A percentile compares a stretch with the other conserved stretches of the same genome.
These are phyloP conservation scores for Drosophila aldrichi DNA, from an alignment of 2,888 invertebrate species.

Conservation along the genomic window DNA sequence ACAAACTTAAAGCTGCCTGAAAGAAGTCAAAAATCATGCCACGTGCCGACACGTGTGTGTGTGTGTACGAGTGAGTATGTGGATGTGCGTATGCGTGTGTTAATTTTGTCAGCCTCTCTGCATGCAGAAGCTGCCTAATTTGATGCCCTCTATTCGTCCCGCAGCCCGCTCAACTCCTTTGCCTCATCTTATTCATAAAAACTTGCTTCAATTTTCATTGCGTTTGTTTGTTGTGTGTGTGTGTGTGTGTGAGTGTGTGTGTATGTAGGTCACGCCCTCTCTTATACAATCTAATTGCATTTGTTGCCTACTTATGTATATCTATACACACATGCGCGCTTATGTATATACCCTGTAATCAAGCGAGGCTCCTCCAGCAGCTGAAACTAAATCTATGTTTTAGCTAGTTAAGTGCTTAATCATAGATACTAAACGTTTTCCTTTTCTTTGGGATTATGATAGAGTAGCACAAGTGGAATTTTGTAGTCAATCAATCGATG, in stretches of 20 bases:
- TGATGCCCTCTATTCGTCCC: conserved; percentile 40
- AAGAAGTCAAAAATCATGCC: conserved; percentile 71
- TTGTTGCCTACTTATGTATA: conserved; percentile 36
- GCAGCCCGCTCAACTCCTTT: neutral
- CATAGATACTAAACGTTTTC: too few relatives aligned
- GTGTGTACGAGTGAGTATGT: conserved; percentile 25
- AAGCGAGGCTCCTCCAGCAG: neutral
- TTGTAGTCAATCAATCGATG: neutral
- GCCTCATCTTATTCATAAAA: conserved; percentile 9
- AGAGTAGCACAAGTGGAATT: neutral
- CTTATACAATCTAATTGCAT: conserved; percentile 58
- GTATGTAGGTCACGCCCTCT: conserved; percentile 66
- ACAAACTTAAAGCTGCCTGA: conserved; percentile 43
- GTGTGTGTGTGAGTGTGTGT: conserved; percentile 8
- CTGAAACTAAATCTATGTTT: neutral
- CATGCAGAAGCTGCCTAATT: conserved; percentile 78
- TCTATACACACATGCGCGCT: too few relatives aligned
- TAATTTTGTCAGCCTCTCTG: conserved; percentile 65
- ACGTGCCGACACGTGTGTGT: conserved; percentile 54
- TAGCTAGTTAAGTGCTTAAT: neutral
- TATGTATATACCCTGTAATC: conserved; percentile 12
- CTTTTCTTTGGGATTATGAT: neutral
- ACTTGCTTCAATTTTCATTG: conserved; percentile 60
- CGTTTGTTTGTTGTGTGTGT: conserved; percentile 48
- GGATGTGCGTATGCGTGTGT: conserved; percentile 33